Evolutionary conservation across 2,888 invertebrate genomes (phyloP), one percentile per base, ranked within the genome.

Genomic region (Phrixothrix hirtus): DNA sequence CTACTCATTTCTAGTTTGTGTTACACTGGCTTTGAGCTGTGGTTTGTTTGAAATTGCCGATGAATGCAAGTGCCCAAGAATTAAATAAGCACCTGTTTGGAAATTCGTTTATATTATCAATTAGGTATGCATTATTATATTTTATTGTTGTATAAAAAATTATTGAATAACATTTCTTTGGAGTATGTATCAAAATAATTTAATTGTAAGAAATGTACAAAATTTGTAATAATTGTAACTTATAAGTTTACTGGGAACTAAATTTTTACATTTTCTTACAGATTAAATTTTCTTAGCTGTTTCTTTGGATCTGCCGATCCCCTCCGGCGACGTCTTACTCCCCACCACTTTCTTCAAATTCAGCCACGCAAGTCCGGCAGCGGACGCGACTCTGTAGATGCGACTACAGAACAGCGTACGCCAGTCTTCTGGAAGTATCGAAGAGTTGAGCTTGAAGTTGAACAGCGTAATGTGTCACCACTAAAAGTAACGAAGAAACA

Each of bases 351-450:
- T 66, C 67, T 67, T 67, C 64, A 45, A 53, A 34, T 53, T 52
- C 55, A 65, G 42, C 55, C 69, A 71, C 72, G 73, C 72, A 72
- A 69, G 70, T 66, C 62, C 67, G 61, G 50, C 45, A 50, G 47
- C 48, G 53, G 43, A 53, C 50, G 41, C 45, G 38, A 39, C 49
- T 48, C 44, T 47, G 39, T 37, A 39, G 39, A 44, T 35, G 30
- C 50, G 38, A 26, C 38, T 12, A 12, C 36, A 31, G 41, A 52
- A 42, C 42, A 52, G 52, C 26, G 37, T 38, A 42, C 30, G 31
- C 17, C 39, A 42, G 46, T 46, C 31, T 31, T 26, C 36, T 31
- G 10, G 41, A 37, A 32, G 46, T 42, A 46, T 52, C 14, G 36
- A 34, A 38, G 29, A 46, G 35, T 32, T n/a, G n/a, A n/a, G n/a